These are phyloP conservation scores for Lithosia quadra DNA, from an alignment of 2,888 invertebrate species.

Conservation along the genomic window DNA sequence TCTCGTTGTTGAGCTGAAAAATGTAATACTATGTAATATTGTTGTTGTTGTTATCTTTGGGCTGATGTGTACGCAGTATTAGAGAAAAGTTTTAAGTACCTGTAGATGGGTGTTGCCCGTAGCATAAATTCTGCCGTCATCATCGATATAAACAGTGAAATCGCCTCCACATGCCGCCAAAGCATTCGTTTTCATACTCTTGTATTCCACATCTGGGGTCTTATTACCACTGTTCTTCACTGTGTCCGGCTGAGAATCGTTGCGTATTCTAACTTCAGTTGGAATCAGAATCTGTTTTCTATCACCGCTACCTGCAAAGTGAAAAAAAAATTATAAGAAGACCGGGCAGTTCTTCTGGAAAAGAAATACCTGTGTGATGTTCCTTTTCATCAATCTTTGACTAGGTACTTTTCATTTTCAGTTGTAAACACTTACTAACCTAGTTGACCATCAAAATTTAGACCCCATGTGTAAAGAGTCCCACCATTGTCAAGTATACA, in stretches of 20 bases:
- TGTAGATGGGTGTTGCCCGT: constrained; percentile 90
- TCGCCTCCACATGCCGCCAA: constrained; percentile 91
- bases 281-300: constrained; percentile 87
- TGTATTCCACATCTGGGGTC: constrained; percentile 62
- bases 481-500: constrained; percentile 91
- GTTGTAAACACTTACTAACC: constrained; percentile 77
- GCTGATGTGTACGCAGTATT: not conserved
- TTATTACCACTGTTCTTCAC: constrained; percentile 57
- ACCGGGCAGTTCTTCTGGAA: not conserved
- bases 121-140: constrained; percentile 89
- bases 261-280: constrained; percentile 82
- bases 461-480: constrained; percentile 93
- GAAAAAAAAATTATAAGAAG: not conserved
- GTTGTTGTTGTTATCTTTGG: too few species aligned
- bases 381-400: too few species aligned
- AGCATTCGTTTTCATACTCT: constrained; percentile 62
- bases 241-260: constrained; percentile 64
- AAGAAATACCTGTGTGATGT: too few species aligned
- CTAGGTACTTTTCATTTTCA: not conserved
- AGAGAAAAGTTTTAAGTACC: constrained; percentile 53
- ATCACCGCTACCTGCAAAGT: constrained; percentile 86
- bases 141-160: constrained; percentile 90
- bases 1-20: constrained; percentile 84
- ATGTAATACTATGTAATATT: constrained; percentile 26
- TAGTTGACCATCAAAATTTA: constrained; percentile 96